Evolutionary conservation across 2,797 vertebrate genomes (phyloP), one percentile per base, ranked within the genome.

Genomic region (Danio albolineatus): DNA sequence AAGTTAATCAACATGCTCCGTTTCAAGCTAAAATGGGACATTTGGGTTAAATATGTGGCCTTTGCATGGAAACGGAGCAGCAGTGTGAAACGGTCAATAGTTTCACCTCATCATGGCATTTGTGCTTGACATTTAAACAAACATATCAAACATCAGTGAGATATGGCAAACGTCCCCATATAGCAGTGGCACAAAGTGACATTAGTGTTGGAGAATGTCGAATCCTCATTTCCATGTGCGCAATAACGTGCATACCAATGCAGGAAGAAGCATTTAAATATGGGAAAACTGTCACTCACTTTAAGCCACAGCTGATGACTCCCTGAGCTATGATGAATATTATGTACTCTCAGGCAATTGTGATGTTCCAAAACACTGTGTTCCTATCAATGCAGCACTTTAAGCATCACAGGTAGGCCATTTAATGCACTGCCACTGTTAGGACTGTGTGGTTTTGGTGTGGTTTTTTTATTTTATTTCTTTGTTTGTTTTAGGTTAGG

Each of bases 71-170:
- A 87, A 78, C 76, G 81, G 74, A 83, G 79, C 86, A 38, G 44
- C 44, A 86, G 86, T 87, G 84, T 86, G 81, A 87, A 86, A 84
- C 4, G 17, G 80, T 86, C 83, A 83, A 86, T 79, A 87, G 87
- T 79, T 81, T 77, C 85, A 65, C 66, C 71, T 79, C 75, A 74
- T 81, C 61, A 71, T 76, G 88, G 89, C 88, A 86, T 84, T 89
- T 69, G 78, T 36, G 64, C 82, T 86, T 88, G 90, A 90, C 92
- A 92, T 93, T 91, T 90, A 88, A 72, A 83, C 82, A 76, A 90
- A 92, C 78, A 90, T 88, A 91, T 91, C 87, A 84, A 89, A 92
- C 83, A 90, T 87, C 87, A 44, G 62, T 70, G 78, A 89, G 85
- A 85, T 54, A 79, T 76, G 72, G 69, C 83, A 76, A 71, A 80